Conservation (phyloP, 2,888 invertebrate species). For the Tridacna gigas region DNA sequence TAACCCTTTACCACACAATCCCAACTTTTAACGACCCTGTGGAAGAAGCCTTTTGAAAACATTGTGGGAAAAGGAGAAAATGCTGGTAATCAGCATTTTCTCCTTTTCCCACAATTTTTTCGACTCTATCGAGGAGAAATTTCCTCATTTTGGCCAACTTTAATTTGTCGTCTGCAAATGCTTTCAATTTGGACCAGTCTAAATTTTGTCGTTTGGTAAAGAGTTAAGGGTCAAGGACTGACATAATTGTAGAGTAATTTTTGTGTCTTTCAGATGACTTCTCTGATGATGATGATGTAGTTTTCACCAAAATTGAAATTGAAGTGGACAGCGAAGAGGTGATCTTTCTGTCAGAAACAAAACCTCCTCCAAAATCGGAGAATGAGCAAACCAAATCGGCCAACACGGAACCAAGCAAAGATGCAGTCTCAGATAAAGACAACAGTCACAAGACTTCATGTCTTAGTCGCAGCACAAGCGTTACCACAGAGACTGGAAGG, state of each 20-base stretch:
- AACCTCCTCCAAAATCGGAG: slow-evolving; percentile 44
- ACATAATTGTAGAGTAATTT: not conserved
- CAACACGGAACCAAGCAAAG: not conserved
- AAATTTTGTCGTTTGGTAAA: not conserved
- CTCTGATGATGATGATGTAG: slow-evolving; percentile 77
- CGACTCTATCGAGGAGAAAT: not conserved
- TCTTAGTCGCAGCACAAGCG: slow-evolving; percentile 40
- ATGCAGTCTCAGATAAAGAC: not conserved
- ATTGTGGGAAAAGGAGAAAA: not conserved
- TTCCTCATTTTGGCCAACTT: not conserved
- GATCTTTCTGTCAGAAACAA: slow-evolving; percentile 72
- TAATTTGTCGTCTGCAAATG: not conserved
- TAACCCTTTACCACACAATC: not conserved
- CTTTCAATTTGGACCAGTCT: not conserved
- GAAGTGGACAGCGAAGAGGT: slow-evolving; percentile 71
- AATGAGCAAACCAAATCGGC: not conserved
- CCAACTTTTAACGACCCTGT: too few species aligned
- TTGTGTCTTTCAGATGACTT: slow-evolving; percentile 66
- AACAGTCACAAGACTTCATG: not conserved
- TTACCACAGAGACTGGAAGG: slow-evolving; percentile 40
- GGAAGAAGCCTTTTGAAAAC: not conserved
- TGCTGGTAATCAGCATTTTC: not conserved
- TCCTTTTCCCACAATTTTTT: not conserved
- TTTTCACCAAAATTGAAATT: slow-evolving; percentile 74
- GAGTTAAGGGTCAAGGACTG: not conserved